Percentiles rank a stretch among this genome's conserved stretches.
These are phyloP conservation scores for Syrphus vitripennis DNA, from an alignment of 2,888 invertebrate species.

Conservation along the genomic window DNA sequence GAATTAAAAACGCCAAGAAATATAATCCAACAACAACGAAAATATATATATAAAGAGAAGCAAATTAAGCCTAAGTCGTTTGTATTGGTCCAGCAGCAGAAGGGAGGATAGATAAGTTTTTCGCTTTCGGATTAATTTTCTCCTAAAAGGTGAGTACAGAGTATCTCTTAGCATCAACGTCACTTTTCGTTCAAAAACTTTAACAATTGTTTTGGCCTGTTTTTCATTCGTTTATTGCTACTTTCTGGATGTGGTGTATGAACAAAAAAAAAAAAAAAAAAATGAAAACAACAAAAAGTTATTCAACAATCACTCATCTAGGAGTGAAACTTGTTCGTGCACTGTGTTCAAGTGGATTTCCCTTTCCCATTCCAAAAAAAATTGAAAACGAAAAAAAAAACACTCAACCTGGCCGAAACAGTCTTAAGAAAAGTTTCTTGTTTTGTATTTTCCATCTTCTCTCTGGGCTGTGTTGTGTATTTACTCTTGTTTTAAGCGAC, in stretches of 20 bases:
- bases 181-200: slow-evolving; percentile 19
- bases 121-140: slow-evolving; percentile 31
- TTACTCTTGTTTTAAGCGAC: slow-evolving; percentile 22
- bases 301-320: slow-evolving; percentile 55
- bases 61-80: slow-evolving; percentile 7
- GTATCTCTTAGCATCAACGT: slow-evolving; percentile 8
- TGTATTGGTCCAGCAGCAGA: background rate
- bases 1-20: slow-evolving; percentile 1
- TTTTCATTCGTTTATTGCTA: slow-evolving; percentile 12
- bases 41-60: background rate
- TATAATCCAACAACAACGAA: background rate
- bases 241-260: slow-evolving; percentile 15
- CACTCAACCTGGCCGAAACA: slow-evolving; percentile 10
- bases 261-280: background rate
- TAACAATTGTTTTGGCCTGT: slow-evolving; percentile 22
- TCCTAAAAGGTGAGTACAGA: slow-evolving; percentile 62
- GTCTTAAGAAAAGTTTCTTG: slow-evolving; percentile 51
- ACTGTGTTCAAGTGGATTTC: slow-evolving; percentile 8
- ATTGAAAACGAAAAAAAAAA: background rate
- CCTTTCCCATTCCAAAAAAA: background rate
- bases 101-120: slow-evolving; percentile 31
- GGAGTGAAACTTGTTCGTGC: slow-evolving; percentile 49
- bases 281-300: slow-evolving; percentile 28
- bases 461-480: slow-evolving; percentile 10
- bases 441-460: slow-evolving; percentile 40